These are phyloP conservation scores for Acanthurus tractus DNA, from an alignment of 2,797 vertebrate genomes.

Conservation along the genomic window DNA sequence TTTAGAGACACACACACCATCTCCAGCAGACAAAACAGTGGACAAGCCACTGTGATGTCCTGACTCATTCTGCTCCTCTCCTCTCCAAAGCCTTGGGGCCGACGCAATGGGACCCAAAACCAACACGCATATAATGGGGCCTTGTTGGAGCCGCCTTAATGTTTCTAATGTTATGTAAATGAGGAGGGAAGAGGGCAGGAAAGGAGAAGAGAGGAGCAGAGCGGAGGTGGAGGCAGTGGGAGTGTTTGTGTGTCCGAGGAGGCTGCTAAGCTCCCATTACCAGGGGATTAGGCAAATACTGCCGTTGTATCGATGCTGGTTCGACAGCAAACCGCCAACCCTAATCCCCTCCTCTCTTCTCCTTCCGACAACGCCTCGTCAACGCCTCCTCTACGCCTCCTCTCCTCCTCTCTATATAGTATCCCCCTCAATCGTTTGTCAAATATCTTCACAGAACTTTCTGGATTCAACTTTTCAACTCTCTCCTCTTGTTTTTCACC, in stretches of 20 bases:
- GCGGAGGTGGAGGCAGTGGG: slow-evolving; percentile 80
- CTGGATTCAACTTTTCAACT: slow-evolving; percentile 69
- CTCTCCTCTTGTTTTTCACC: slow-evolving; percentile 41
- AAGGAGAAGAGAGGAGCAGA: slow-evolving; percentile 73
- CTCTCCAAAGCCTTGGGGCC: slow-evolving; percentile 80
- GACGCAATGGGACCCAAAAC: slow-evolving; percentile 88
- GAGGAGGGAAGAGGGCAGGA: slow-evolving; percentile 76
- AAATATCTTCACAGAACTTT: slow-evolving; percentile 67
- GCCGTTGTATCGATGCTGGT: slow-evolving; percentile 87
- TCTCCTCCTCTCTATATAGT: slow-evolving; percentile 67
- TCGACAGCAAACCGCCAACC: slow-evolving; percentile 83
- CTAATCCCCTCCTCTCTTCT: slow-evolving; percentile 86
- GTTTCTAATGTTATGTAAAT: slow-evolving; percentile 87
- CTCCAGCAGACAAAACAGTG: slow-evolving; percentile 81
- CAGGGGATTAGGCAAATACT: slow-evolving; percentile 90
- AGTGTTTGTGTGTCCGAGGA: slow-evolving; percentile 87
- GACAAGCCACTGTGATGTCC: slow-evolving; percentile 83
- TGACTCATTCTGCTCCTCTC: slow-evolving; percentile 78
- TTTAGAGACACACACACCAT: slow-evolving; percentile 78
- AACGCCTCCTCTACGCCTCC: slow-evolving; percentile 73
- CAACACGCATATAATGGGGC: slow-evolving; percentile 87
- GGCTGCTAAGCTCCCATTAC: slow-evolving; percentile 89
- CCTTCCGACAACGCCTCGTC: slow-evolving; percentile 79
- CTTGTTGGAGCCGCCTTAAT: slow-evolving; percentile 87
- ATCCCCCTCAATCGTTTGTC: slow-evolving; percentile 49